Base-by-base conservation (phyloP, 2,113 vertebrate genomes). In the Actinemys pallida region DNA sequence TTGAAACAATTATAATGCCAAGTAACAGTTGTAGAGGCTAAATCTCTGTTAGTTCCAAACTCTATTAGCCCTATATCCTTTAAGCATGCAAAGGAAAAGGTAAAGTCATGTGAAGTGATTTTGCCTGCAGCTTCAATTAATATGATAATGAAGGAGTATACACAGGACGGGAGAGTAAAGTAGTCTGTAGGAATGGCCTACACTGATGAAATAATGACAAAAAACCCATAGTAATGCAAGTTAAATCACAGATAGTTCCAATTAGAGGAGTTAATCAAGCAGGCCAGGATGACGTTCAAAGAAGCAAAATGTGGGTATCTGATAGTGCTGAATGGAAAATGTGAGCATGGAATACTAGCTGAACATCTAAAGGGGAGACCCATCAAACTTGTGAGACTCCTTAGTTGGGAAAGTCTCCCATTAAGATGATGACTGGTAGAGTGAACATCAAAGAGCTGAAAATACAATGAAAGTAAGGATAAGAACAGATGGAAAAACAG, bases 181-280 rank as follows among this genome's bases (percentile, higher is more conserved):
- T 83, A 87, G 84, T 79, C 90, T 93, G 83, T 54, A 87, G 76
- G 87, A 89, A 91, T 87, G 82, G 90, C 93, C 84, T 96, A 92
- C 79, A 90, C 83, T 69, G 57, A 53, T 86, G 91, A 94, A 86
- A 83, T 82, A 87, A 95, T 0, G 27, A 93, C n/a, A 42, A 69
- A 90, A 92, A 53, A 39, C 16, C 39, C 11, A 35, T 13, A 59
- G 84, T 50, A 93, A 82, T 90, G 89, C 92, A 96, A 96, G 90
- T 85, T 96, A 85, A 95, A 83, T 80, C 56, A 65, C 52, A 80
- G 39, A 52, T 83, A 65, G 50, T 83, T 95, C 81, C 82, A 94
- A 53, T 78, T 81, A 76, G 79, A 92, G 17, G 45, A 91, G 81
- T 79, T 88, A 59, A 95, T 95, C 91, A 94, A 93, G 88, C 12